phyloP scores from a whole-genome alignment of 1,140 invertebrate genomes.

The Drosophila subobscura region DNA sequence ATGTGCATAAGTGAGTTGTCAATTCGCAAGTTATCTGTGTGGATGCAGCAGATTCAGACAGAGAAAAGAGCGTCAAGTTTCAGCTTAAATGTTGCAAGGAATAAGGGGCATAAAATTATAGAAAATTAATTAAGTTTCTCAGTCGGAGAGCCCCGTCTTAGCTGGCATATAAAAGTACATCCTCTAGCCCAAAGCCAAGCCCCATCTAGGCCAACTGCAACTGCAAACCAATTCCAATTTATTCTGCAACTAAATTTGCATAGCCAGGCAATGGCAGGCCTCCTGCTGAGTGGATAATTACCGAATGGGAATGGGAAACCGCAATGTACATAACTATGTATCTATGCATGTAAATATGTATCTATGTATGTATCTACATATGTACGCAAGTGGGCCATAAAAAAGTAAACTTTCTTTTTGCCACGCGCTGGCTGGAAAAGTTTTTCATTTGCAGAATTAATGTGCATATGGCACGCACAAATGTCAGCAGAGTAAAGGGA shows the following conservation, averaged over 20 bases:
- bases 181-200: neutral
- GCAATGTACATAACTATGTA: neutral
- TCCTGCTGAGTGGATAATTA: conserved; percentile 71
- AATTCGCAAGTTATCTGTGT: too few species aligned
- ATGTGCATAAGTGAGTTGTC: too few species aligned
- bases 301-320: conserved; percentile 27
- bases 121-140: too few species aligned
- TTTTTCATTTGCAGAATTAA: conserved; percentile 69
- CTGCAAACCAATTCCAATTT: conserved; percentile 18
- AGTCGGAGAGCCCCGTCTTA: too few species aligned
- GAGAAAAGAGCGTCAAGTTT: too few species aligned
- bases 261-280: conserved; percentile 57
- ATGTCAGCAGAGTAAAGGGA: too few species aligned
- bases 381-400: conserved; percentile 78
- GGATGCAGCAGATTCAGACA: too few species aligned
- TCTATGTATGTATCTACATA: too few species aligned
- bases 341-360: conserved; percentile 4
- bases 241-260: conserved; percentile 31
- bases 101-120: neutral
- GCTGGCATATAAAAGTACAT: too few species aligned
- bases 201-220: conserved; percentile 16
- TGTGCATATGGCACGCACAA: conserved; percentile 75
- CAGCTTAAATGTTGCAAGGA: too few species aligned
- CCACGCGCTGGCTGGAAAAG: conserved; percentile 44
- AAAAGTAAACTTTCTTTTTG: conserved; percentile 72